A percentile compares a stretch with the other conserved stretches of the same genome.
phyloP scores from a whole-genome alignment of 2,113 vertebrate genomes.

The Mobula birostris region DNA sequence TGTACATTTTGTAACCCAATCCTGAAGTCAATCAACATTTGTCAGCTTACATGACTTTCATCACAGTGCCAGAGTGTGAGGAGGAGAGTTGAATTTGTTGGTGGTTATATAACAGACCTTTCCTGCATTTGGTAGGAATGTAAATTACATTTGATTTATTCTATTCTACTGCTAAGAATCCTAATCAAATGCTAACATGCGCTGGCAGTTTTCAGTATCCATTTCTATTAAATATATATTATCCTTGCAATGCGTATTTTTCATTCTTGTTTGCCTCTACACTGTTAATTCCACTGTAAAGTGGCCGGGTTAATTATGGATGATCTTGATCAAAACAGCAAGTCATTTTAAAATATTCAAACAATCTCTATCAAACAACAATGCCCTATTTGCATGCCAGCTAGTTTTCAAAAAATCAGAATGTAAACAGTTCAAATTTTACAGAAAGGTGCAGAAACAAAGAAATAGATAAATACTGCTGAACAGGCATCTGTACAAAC shows the following conservation, averaged over 20 bases:
- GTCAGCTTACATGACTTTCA: not conserved
- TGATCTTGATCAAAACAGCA: not conserved
- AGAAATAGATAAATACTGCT: not conserved
- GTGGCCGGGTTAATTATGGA: not conserved
- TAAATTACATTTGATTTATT: constrained; percentile 3
- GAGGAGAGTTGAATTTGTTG: not conserved
- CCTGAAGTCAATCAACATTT: not conserved
- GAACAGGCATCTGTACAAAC: not conserved
- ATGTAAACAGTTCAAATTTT: not conserved
- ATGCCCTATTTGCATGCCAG: not conserved
- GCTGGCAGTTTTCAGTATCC: not conserved
- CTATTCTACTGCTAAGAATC: not conserved
- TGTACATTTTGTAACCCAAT: not conserved
- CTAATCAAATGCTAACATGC: not conserved
- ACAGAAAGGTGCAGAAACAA: not conserved
- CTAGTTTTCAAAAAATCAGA: not conserved
- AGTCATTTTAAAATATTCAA: constrained; percentile 4
- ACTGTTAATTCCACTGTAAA: not conserved
- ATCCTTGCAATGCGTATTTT: not conserved
- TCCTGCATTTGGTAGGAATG: not conserved
- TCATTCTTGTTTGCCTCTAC: not conserved
- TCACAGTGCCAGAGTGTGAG: not conserved
- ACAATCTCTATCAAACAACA: not conserved
- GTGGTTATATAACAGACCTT: not conserved
- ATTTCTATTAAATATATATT: not conserved